Conservation (phyloP, 2,113 vertebrate species). For the Astur gentilis region DNA sequence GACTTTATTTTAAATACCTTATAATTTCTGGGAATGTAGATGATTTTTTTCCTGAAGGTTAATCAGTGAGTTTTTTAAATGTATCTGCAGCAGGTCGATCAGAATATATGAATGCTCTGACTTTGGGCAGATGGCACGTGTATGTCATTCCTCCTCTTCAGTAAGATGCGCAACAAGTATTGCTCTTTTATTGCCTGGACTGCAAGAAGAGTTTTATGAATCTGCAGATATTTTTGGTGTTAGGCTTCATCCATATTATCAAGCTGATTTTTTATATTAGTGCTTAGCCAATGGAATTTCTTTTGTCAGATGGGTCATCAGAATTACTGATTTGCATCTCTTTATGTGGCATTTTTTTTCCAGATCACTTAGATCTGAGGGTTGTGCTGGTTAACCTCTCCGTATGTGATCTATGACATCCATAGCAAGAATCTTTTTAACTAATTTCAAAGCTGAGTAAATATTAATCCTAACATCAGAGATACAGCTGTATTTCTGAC, state of each 20-base stretch:
- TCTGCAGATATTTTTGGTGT: neutral
- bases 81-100: neutral
- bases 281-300: neutral
- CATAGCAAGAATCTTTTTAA: neutral
- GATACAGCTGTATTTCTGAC: conserved; percentile 41
- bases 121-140: neutral
- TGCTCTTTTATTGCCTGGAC: neutral
- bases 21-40: neutral
- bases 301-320: neutral
- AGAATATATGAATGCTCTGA: neutral
- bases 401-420: neutral
- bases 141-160: neutral
- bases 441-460: neutral
- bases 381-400: neutral
- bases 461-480: conserved; percentile 15
- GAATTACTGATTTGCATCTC: neutral
- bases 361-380: neutral
- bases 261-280: neutral
- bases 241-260: neutral
- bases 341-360: neutral
- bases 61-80: neutral
- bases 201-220: neutral
- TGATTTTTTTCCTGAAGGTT: neutral
- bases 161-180: neutral
- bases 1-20: neutral